Evolutionary conservation across 2,797 vertebrate genomes (phyloP), one percentile per base, ranked within the genome.

Genomic region (Harpagifer antarcticus): DNA sequence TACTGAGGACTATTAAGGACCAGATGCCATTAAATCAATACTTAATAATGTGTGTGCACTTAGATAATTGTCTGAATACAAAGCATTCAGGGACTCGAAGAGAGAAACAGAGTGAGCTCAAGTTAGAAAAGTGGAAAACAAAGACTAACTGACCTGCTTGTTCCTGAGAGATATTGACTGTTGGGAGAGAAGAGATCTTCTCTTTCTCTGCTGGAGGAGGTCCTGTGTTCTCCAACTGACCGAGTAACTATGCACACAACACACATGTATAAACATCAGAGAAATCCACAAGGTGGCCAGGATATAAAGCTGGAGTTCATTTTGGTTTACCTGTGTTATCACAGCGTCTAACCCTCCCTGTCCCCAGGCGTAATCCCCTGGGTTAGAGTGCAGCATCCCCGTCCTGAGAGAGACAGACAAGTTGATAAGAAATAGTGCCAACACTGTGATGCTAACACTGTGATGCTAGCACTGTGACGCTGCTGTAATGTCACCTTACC

Each of bases 281-380:
- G n/a, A 53, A 42, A 71, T 40, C n/a, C 33, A 37, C 27, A 59
- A n/a, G 0, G 2, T 13, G 17, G 63, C 6, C 23, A 1, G 3
- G 43, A 13, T 3, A 58, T 3, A 20, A 23, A 69, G 3, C 37
- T 67, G 9, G 14, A 13, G 20, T 65, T 59, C 19, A 23, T 17
- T 60, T 40, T 8, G 37, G 20, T 89, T 91, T 84, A 99, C 98
- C 96, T 99, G 98, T 63, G 98, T 99, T 90, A 99, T 97, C 61
- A 99, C 97, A 1, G 98, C 97, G 14, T 99, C 98, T 9, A 99
- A 94, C 77, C 98, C 98, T 47, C 96, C 97, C 91, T 99, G 98
- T 72, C 98, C 98, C 98, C 98, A 99, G 0, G 98, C 98, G 0
- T 99, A 99, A 81, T 99, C 98, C 20, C 97, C 98, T 0, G 98